phyloP scores from a whole-genome alignment of 2,888 invertebrate genomes.

The Pseudococcus jackbeardsleyi region DNA sequence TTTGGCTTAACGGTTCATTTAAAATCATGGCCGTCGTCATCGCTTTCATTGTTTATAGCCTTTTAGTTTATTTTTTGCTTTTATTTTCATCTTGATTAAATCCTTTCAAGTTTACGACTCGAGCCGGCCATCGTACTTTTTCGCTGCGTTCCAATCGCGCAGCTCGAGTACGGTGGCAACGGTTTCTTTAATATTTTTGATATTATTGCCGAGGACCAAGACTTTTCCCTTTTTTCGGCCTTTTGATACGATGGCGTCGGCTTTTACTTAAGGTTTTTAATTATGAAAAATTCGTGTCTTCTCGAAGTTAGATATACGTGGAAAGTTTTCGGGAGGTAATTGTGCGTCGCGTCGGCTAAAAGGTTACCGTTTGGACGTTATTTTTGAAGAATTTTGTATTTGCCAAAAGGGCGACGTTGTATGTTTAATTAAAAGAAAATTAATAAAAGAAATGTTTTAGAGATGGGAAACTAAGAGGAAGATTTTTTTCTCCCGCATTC shows the following conservation, averaged over 20 bases:
- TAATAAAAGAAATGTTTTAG: not conserved
- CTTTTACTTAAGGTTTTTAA: slow-evolving; percentile 14
- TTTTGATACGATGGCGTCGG: not conserved
- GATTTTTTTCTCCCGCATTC: not conserved
- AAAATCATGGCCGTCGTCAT: slow-evolving; percentile 56
- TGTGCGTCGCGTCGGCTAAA: not conserved
- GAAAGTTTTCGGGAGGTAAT: not conserved
- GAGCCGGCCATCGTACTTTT: not conserved
- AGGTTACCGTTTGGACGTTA: slow-evolving; percentile 23
- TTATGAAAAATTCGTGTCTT: not conserved
- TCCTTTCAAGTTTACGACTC: slow-evolving; percentile 48
- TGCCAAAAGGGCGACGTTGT: not conserved
- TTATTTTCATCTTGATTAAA: slow-evolving; percentile 56
- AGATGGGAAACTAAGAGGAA: not conserved
- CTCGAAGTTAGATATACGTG: not conserved
- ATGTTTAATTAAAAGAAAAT: slow-evolving; percentile 24
- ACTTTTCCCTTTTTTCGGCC: not conserved
- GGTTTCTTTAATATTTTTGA: slow-evolving; percentile 33
- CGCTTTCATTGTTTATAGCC: slow-evolving; percentile 52
- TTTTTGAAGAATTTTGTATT: not conserved
- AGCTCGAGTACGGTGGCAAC: not conserved
- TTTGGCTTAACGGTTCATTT: slow-evolving; percentile 56
- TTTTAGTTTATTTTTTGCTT: slow-evolving; percentile 49
- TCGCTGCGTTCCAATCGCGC: not conserved
- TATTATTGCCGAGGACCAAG: not conserved